phyloP scores from a whole-genome alignment of 2,113 vertebrate species.

The Hippocampus comes region DNA sequence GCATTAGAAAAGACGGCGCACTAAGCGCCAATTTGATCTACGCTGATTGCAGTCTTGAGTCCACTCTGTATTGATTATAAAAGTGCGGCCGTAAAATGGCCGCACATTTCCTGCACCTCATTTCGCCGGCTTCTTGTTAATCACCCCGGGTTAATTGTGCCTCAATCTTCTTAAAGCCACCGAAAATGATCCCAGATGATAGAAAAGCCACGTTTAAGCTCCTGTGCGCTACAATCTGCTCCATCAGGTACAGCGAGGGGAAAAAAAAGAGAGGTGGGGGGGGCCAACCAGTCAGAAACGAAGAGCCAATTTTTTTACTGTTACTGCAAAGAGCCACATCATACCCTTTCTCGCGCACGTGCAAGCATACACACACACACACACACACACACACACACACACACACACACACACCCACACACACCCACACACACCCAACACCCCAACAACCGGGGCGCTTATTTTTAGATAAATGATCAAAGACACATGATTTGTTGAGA shows the following conservation, averaged over 20 bases:
- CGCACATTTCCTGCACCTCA: neutral
- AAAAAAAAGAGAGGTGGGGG: neutral
- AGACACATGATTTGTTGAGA: too few species aligned
- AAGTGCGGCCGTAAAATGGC: slow-evolving; percentile 2
- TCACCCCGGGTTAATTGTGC: slow-evolving; percentile 1
- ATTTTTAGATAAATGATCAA: too few species aligned
- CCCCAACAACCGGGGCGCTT: too few species aligned
- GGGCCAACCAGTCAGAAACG: too few species aligned
- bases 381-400: too few species aligned
- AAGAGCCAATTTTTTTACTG: too few species aligned
- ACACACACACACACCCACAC: too few species aligned
- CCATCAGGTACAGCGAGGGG: neutral
- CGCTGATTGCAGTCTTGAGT: slow-evolving; percentile 7
- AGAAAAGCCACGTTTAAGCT: slow-evolving; percentile 1
- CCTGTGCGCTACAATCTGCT: neutral
- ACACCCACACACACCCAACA: too few species aligned
- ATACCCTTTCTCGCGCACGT: too few species aligned
- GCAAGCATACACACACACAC: too few species aligned
- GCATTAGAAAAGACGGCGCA: neutral
- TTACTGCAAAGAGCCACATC: too few species aligned
- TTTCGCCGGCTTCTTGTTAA: slow-evolving; percentile 7
- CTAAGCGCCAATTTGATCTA: slow-evolving; percentile 7
- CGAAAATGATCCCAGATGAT: slow-evolving; percentile 4
- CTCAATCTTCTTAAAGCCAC: slow-evolving; percentile 10
- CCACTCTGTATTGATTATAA: slow-evolving; percentile 11